Conservation (phyloP, 1,140 invertebrate species). For the Agrypnia vestita region DNA sequence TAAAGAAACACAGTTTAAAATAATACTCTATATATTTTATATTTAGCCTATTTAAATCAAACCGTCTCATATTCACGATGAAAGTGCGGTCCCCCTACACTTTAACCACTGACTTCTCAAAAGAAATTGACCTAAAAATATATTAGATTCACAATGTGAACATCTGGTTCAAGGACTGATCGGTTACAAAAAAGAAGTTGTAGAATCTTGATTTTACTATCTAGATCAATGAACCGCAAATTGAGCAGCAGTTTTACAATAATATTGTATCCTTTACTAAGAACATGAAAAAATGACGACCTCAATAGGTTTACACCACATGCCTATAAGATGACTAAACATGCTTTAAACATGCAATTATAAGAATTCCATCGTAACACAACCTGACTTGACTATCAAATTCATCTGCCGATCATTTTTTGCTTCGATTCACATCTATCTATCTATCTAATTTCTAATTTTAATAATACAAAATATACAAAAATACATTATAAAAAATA, state of each 20-base stretch:
- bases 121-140: conserved; percentile 46
- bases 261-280: conserved; percentile 5
- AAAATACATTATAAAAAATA: no score
- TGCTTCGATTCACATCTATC: no score
- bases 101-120: conserved; percentile 29
- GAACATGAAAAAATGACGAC: no score
- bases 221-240: conserved; percentile 39
- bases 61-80: neutral
- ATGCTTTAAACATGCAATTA: no score
- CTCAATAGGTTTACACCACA: no score
- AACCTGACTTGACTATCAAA: no score
- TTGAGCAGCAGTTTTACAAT: conserved; percentile 19
- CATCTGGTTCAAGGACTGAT: conserved; percentile 43
- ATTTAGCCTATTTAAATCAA: neutral
- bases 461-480: no score
- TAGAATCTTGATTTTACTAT: conserved; percentile 44
- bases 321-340: no score
- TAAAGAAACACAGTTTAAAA: no score
- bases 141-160: conserved; percentile 39
- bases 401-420: no score
- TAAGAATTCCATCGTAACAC: no score
- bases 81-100: conserved; percentile 3
- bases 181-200: conserved; percentile 19
- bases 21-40: neutral
- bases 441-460: no score